These are phyloP conservation scores for Zoanthus solanderi DNA, from an alignment of 92 coral and sea anemone genomes.

Conservation along the genomic window DNA sequence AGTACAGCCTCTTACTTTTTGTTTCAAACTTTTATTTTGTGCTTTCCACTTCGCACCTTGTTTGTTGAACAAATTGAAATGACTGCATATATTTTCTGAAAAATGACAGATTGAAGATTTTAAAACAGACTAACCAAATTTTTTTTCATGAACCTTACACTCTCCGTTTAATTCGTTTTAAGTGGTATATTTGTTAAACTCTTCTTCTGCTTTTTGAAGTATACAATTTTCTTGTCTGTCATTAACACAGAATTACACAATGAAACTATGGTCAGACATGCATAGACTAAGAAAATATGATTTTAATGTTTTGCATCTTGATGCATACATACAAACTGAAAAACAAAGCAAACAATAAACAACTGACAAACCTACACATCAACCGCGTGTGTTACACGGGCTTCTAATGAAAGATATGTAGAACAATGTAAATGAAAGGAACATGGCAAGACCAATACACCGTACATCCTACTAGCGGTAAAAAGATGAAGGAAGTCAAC, in stretches of 20 bases:
- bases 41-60: background rate
- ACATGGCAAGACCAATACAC: slow-evolving; percentile 15
- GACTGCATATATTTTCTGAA: background rate
- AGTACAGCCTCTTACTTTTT: background rate
- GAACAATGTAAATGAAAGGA: slow-evolving; percentile 26
- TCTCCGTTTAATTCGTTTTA: slow-evolving; percentile 7
- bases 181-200: background rate
- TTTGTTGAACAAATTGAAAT: background rate
- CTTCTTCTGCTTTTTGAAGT: background rate
- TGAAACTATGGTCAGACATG: background rate
- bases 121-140: background rate
- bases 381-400: slow-evolving; percentile 16
- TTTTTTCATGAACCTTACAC: background rate
- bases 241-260: background rate
- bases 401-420: slow-evolving; percentile 11
- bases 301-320: background rate
- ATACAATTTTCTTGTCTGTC: background rate
- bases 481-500: background rate
- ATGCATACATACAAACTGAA: background rate
- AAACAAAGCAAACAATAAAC: background rate
- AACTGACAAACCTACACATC: background rate
- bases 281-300: background rate
- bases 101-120: background rate
- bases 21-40: background rate
- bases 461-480: background rate